Evolutionary conservation across 2,797 vertebrate genomes (phyloP).

Genomic region (Botia almorhae): DNA sequence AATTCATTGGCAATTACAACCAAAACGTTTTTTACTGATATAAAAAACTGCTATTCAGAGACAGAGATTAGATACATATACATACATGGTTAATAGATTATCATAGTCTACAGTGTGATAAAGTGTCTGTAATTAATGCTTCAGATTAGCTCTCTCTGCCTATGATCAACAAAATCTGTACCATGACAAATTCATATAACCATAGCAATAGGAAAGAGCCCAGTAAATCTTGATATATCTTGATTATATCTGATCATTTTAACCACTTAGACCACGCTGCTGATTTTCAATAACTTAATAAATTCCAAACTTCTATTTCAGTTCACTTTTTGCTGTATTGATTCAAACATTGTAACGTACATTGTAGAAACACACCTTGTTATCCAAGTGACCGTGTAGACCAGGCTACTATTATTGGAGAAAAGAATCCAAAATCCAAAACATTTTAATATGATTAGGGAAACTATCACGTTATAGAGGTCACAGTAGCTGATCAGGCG

Average conservation of each 20-base stretch:
- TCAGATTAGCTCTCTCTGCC: neutral
- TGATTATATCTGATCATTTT: neutral
- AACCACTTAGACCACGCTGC: neutral
- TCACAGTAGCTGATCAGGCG: slow-evolving; percentile 78
- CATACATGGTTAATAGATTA: neutral
- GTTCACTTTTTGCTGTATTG: neutral
- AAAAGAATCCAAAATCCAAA: neutral
- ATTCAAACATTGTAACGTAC: too few species aligned
- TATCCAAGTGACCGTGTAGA: neutral
- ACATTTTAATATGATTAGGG: slow-evolving; percentile 46
- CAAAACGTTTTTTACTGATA: neutral
- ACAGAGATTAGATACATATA: neutral
- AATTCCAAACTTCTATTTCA: neutral
- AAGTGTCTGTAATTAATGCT: slow-evolving; percentile 9
- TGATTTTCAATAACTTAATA: neutral
- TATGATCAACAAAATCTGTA: slow-evolving; percentile 7
- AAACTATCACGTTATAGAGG: slow-evolving; percentile 64
- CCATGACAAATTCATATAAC: neutral
- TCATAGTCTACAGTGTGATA: neutral
- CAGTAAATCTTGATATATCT: too few species aligned
- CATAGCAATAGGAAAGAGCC: too few species aligned
- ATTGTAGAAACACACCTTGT: slow-evolving; percentile 1
- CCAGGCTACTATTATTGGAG: neutral
- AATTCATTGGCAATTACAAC: neutral
- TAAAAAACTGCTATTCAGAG: neutral